Conservation (phyloP, 2,888 invertebrate species). For the Cyaniris semiargus region DNA sequence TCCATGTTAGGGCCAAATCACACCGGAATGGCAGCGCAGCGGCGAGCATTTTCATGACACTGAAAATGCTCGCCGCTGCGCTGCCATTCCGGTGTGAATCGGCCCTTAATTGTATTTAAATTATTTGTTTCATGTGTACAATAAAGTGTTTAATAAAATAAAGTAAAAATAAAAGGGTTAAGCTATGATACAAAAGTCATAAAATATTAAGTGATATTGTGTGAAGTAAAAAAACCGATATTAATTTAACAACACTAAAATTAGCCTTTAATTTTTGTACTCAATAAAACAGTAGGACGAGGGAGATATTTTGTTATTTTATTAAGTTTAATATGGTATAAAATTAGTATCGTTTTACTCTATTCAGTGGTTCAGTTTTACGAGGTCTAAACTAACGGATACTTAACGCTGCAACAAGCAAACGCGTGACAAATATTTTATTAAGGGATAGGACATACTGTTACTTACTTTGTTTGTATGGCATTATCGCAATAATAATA, state of each 20-base stretch:
- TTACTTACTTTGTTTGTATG: background rate
- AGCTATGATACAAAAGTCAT: background rate
- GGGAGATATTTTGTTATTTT: conserved; percentile 20
- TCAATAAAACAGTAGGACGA: background rate
- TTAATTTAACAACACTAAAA: background rate
- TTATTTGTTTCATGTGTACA: no score
- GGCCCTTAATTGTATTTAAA: no score
- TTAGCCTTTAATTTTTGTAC: background rate
- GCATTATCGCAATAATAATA: background rate
- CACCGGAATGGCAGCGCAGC: no score
- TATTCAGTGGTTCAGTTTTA: conserved; percentile 14
- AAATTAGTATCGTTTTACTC: background rate
- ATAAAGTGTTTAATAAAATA: no score
- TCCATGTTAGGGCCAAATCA: no score
- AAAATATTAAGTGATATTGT: background rate
- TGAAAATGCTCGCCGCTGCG: no score
- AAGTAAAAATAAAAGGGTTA: no score
- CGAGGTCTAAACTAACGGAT: conserved; percentile 20
- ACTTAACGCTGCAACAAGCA: background rate
- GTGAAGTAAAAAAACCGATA: background rate
- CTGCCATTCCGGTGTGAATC: no score
- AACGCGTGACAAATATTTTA: background rate
- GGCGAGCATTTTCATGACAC: no score
- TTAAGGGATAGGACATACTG: conserved; percentile 3
- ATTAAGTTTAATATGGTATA: conserved; percentile 17